Evolutionary conservation across 2,113 vertebrate genomes (phyloP), one percentile per base, ranked within the genome.

Genomic region (Nipponia nippon): DNA sequence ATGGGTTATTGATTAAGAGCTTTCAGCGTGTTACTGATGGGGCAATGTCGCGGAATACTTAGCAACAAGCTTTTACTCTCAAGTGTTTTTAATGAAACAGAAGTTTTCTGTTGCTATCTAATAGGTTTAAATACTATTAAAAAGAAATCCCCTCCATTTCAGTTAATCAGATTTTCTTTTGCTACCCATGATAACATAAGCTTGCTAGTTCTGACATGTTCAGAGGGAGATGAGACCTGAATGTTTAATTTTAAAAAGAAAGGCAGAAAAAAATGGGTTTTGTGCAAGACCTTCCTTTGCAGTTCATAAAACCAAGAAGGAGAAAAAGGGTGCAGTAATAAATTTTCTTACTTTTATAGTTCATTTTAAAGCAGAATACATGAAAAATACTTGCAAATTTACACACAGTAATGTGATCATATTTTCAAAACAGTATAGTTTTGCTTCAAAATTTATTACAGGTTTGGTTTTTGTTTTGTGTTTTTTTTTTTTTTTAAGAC

Each of bases 121-220:
- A 90, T 94, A 75, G 72, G 80, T 91, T 97, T 95, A 96, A 84
- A 89, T 44, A 25, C 72, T 89, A 52, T 88, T 93, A 78, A 89
- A 86, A 93, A 91, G 83, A 95, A 95, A 95, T 95, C 61, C 71
- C 69, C 52, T 89, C 67, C 56, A 83, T 75, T 93, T 94, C 90
- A 56, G 73, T 87, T 97, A 95, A 96, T 92, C 76, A 93, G 88
- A 90, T 97, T 95, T 83, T 93, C 58, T 95, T 96, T 42, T 94
- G 80, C 76, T 94, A 47, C 72, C 59, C 2, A 0, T 93, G 94
- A 89, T 93, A 92, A 62, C 59, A 38, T 49, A 89, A 92, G 65
- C 76, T 81, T 92, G 76, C 94, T 81, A 62, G 76, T 83, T 95
- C 72, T 96, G 86, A 81, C 72, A 32, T n/a, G n/a, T 90, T 90